Evolutionary conservation across 2,888 invertebrate species (phyloP), one percentile per base, ranked within the genome.

Genomic region (Brachyptera putata): DNA sequence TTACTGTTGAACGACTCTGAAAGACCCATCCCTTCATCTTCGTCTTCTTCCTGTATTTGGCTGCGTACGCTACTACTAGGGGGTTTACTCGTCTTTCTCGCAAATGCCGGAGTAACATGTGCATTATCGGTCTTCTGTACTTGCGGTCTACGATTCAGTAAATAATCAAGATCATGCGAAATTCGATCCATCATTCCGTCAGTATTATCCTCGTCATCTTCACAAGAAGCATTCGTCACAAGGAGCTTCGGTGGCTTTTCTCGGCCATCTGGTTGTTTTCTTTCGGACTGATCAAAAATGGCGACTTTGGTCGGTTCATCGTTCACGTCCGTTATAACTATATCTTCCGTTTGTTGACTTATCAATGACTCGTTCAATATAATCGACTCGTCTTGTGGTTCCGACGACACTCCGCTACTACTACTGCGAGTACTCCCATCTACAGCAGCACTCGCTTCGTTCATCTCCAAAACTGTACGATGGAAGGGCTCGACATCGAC

Each of bases 101-200:
- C 16, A 30, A 58, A 58, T 14, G 26, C 22, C 25, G 62, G 60
- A 30, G 56, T 48, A 13, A 26, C 30, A 1, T 58, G 48, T 11
- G 26, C 22, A 30, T 26, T 55, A 16, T 56, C 61, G 26, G 46
- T 56, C 22, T 58, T 61, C 21, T 22, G 41, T 4, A 25, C 41
- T 18, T 50, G 49, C 50, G 37, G 77, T 63, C 79, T 82, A 63
- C 87, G 80, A 74, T 90, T 90, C 62, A 91, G 76, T 67, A 91
- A 76, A 76, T 89, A 91, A 75, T 91, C 89, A 67, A 91, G 76
- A 75, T 91, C 91, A 70, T 86, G 86, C 1, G 88, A 86, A 69
- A 91, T 91, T 71, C 89, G 84, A 75, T 89, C 86, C 55, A 91
- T 75, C 80, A 91, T 86, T 50, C 70, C 69, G n/a, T 72, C 72